These are phyloP conservation scores for Nomada fabriciana DNA, from an alignment of 2,888 invertebrate genomes.

Conservation along the genomic window DNA sequence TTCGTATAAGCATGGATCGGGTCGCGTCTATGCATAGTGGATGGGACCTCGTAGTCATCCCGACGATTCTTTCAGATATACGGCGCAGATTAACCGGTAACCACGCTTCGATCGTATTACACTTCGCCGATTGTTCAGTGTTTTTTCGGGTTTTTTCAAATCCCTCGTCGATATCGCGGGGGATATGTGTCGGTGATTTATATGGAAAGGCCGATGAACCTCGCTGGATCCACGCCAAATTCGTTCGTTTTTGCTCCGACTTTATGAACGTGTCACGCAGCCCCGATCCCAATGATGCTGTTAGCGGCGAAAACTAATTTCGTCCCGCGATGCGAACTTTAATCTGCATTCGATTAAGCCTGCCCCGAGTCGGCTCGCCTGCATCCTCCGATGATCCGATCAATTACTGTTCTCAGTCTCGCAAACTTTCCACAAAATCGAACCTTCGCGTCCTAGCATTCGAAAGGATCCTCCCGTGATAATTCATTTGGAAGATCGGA, in stretches of 20 bases:
- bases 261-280: constrained; percentile 37
- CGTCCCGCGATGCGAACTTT: constrained; percentile 27
- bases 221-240: constrained; percentile 44
- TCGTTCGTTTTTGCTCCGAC: constrained; percentile 42
- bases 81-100: constrained; percentile 36
- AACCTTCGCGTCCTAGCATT: constrained; percentile 13
- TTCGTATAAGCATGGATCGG: constrained; percentile 69
- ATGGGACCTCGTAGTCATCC: constrained; percentile 41
- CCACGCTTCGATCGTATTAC: constrained; percentile 21
- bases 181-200: constrained; percentile 36
- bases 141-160: constrained; percentile 10
- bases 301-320: constrained; percentile 45
- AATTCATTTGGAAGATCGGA: not conserved
- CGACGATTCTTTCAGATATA: constrained; percentile 54
- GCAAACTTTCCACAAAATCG: constrained; percentile 12
- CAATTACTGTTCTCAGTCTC: constrained; percentile 13
- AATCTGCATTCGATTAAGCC: constrained; percentile 39
- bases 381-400: not conserved
- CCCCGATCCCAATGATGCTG: constrained; percentile 20
- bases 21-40: constrained; percentile 66
- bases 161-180: constrained; percentile 19
- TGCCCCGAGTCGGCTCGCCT: not conserved
- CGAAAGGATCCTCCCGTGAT: no score
- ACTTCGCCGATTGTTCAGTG: constrained; percentile 28
- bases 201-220: constrained; percentile 17